Base-by-base conservation (phyloP, 2,113 vertebrate species). In the Terrapene triunguis region DNA sequence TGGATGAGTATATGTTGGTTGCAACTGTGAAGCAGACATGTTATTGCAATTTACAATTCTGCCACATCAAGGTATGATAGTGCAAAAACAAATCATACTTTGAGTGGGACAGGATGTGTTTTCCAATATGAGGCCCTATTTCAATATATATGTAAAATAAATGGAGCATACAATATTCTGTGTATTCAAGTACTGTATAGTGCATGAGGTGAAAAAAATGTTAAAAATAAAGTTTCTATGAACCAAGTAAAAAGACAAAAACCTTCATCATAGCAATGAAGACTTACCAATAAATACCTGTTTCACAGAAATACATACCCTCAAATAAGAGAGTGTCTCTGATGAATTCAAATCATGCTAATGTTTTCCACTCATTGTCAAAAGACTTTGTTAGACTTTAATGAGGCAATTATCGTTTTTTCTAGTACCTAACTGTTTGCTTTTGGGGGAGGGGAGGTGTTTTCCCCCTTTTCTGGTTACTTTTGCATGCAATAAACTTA, bases 321-420 rank as follows among this genome's bases (percentile, higher is more conserved):
- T 80, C 48, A 32, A 54, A 55, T 88, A 69, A 89, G 90, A 85
- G 89, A 90, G 93, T 88, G 35, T 74, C 69, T 38, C 4, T 91
- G 92, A 80, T 89, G 90, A 72, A 92, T 93, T 51, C 85, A 87
- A 72, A 92, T 51, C 76, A 76, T 89, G 32, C 0, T 5, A 94
- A 74, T 74, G 16, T 48, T 95, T 62, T 94, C 87, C 32, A 69
- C 21, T 90, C 42, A 24, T 82, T 90, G 38, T 82, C 87, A 95
- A 82, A 89, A 92, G 69, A 87, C 92, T 95, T 89, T 93, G 76
- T 94, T 95, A 84, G 54, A 48, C 47, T 91, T 91, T 76, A 84
- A 76, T 89, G 69, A 82, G 91, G 44, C 44, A 85, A 55, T 65
- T 25, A 35, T 74, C 79, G 12, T 29, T 79, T 89, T 57, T 90